Evolutionary conservation across 2,797 vertebrate species (phyloP).

Genomic region (Nyctibius grandis): DNA sequence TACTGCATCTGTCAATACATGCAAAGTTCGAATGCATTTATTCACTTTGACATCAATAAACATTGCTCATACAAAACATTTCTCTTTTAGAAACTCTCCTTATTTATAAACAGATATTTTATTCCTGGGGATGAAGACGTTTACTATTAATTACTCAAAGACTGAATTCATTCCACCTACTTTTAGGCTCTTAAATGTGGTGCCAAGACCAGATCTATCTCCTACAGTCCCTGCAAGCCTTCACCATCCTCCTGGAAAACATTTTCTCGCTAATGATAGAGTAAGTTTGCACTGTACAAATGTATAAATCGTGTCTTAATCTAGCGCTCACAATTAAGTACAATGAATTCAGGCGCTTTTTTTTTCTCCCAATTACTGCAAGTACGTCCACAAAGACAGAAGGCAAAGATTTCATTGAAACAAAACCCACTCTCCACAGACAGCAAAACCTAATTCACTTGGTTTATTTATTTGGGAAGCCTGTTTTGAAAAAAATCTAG

Average conservation of each 20-base stretch:
- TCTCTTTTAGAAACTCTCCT: neutral
- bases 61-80: neutral
- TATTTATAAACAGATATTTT: neutral
- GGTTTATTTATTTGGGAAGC: neutral
- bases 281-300: neutral
- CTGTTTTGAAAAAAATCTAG: neutral
- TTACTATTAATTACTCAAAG: neutral
- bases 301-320: neutral
- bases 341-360: neutral
- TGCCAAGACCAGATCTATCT: neutral
- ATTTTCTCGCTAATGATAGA: neutral
- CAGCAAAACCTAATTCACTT: neutral
- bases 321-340: neutral
- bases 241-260: neutral
- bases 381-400: neutral
- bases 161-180: neutral
- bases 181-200: neutral
- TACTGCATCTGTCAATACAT: neutral
- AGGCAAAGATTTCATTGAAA: neutral
- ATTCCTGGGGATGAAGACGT: neutral
- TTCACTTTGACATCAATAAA: neutral
- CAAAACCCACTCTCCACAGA: neutral
- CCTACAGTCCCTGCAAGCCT: neutral
- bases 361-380: neutral
- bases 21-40: neutral